Base-by-base conservation (phyloP, 1,140 invertebrate species). In the Harpegnathos saltator region DNA sequence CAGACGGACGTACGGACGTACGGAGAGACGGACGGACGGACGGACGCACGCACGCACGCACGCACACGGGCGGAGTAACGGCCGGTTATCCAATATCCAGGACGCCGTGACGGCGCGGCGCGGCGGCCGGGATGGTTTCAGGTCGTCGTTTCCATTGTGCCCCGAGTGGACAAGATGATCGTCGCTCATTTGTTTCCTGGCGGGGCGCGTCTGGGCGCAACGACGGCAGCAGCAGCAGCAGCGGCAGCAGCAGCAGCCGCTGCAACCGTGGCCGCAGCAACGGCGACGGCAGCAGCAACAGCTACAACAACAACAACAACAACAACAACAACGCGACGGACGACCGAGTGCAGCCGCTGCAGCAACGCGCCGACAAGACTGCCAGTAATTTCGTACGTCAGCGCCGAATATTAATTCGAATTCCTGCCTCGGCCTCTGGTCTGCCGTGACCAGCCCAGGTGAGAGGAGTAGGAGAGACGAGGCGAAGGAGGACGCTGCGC, bases 401-500 rank as follows among this genome's bases (percentile, higher is more conserved):
- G 91, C 94, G 90, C 93, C 92, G 94, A 94, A 94, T 94, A 94
- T 94, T 94, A 94, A 94, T 94, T 94, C 87, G 93, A 93, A 94
- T 94, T 94, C 93, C 91, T 91, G 83, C 83, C 84, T 75, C 44
- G 61, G 68, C 50, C 66, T 73, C 68, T 73, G 62, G 52, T 73
- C 75, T 85, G 85, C 54, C 74, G 69, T 74, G 78, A 80, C 65
- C 54, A 26, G 82, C 71, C 77, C 62, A 69, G 75, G 65, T 58
- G 75, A 56, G 75, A 56, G 72, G 75, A 56, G 72, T 52, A 81
- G 59, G 65, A 38, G 72, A 56, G 52, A 82, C 58, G 56, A 50
- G 71, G 54, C 26, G 61, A 71, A 26, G 26, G 17, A 59, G 56
- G 24, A 73, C n/a, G 50, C 44, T 29, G 38, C 50, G 22, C 7